Conservation (phyloP, 2,888 invertebrate species). For the Hyposoter dolosus region DNA sequence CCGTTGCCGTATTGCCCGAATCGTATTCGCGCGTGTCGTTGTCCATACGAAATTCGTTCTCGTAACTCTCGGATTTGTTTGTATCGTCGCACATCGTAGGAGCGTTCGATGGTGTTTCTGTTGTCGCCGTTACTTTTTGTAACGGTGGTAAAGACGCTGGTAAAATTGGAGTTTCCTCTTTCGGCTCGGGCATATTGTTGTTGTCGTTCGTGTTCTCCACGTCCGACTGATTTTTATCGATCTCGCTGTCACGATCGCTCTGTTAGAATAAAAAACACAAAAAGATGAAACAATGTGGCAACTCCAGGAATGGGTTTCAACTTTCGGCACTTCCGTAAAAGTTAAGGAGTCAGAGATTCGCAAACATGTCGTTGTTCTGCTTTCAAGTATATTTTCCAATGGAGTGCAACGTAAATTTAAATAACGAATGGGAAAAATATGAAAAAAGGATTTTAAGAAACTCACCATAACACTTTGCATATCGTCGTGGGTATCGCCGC, state of each 20-base stretch:
- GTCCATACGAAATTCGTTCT: conserved; percentile 79
- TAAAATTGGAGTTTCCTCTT: conserved; percentile 28
- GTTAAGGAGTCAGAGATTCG: no score
- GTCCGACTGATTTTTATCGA: conserved; percentile 83
- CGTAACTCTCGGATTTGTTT: conserved; percentile 75
- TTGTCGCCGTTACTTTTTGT: conserved; percentile 21
- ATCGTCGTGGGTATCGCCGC: conserved; percentile 83
- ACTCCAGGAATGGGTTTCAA: no score
- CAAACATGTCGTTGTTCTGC: no score
- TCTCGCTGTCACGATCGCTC: conserved; percentile 84
- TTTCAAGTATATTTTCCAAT: no score
- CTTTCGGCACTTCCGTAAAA: no score
- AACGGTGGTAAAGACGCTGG: conserved; percentile 82
- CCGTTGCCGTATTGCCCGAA: conserved; percentile 89
- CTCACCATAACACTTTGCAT: conserved; percentile 82
- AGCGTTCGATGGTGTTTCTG: conserved; percentile 68
- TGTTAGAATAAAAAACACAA: conserved; percentile 60
- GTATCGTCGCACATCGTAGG: conserved; percentile 72
- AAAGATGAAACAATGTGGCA: conserved; percentile 51
- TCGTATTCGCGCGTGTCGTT: conserved; percentile 87
- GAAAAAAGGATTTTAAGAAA: conserved; percentile 26
- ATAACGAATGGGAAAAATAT: neutral
- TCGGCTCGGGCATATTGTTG: conserved; percentile 39
- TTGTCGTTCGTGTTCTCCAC: conserved; percentile 76
- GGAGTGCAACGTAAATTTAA: no score